These are phyloP conservation scores for Emys orbicularis DNA, from an alignment of 2,797 vertebrate species.

Conservation along the genomic window DNA sequence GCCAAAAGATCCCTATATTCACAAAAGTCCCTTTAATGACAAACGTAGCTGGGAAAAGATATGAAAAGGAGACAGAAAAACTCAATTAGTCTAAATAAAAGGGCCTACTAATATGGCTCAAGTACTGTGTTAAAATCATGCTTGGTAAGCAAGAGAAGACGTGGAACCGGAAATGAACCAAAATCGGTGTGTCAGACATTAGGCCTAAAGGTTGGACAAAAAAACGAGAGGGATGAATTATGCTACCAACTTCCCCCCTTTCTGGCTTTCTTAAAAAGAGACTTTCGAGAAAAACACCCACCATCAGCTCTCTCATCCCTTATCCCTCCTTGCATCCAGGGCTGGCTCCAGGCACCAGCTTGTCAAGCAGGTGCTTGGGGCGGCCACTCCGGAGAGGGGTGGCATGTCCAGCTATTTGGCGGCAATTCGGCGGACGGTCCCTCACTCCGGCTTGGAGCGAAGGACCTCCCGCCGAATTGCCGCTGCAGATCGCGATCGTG, in stretches of 20 bases:
- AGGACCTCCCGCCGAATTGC: too few relatives aligned
- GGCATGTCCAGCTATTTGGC: too few relatives aligned
- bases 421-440: too few relatives aligned
- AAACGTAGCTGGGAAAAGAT: neutral
- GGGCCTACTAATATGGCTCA: neutral
- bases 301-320: neutral
- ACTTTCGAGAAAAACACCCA: neutral
- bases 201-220: neutral
- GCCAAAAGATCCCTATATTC: neutral
- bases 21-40: neutral
- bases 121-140: neutral
- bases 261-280: neutral
- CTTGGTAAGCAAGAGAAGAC: neutral
- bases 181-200: neutral
- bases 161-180: neutral
- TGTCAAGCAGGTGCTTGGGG: too few relatives aligned
- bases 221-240: neutral
- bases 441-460: too few relatives aligned
- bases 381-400: too few relatives aligned
- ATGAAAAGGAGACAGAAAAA: neutral
- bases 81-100: neutral
- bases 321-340: neutral
- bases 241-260: neutral
- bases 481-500: too few relatives aligned
- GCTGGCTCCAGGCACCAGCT: too few relatives aligned